Conservation (phyloP, 92 coral and sea anemone genomes). For the Palythoa heliodiscus region DNA sequence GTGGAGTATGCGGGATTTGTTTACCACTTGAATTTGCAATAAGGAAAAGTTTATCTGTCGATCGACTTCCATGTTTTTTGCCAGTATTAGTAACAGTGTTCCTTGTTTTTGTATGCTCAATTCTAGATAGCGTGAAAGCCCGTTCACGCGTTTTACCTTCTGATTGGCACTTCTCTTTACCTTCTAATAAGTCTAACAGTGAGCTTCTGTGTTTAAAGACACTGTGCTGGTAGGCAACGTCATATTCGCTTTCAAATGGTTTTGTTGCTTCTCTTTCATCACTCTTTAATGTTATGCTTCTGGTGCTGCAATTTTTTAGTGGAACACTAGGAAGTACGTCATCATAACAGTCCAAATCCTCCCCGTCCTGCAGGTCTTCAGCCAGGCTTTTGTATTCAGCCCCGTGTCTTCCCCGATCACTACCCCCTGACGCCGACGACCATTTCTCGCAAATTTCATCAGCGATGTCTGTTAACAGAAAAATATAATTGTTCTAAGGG, state of each 20-base stretch:
- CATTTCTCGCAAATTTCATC: not conserved
- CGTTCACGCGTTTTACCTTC: not conserved
- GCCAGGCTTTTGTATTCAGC: not conserved
- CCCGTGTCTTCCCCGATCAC: not conserved
- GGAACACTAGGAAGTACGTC: not conserved
- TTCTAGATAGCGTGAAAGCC: not conserved
- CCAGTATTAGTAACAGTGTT: not conserved
- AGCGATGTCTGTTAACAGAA: not conserved
- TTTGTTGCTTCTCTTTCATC: not conserved
- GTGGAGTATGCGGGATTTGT: not conserved
- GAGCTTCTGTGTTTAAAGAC: conserved; percentile 7
- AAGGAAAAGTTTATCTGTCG: not conserved
- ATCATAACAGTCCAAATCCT: not conserved
- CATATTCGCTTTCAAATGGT: not conserved
- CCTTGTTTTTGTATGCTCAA: not conserved
- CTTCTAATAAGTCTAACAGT: not conserved
- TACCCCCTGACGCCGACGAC: not conserved
- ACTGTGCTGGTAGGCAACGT: conserved; percentile 25
- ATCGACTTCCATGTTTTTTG: conserved; percentile 2
- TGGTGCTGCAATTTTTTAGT: not conserved
- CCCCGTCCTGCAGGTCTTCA: not conserved
- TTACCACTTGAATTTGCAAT: not conserved
- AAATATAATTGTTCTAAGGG: not conserved
- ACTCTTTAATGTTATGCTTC: not conserved
- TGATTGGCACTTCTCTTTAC: not conserved